Evolutionary conservation across 2,888 invertebrate species (phyloP), one percentile per base, ranked within the genome.

Genomic region (Drosophila birchii): DNA sequence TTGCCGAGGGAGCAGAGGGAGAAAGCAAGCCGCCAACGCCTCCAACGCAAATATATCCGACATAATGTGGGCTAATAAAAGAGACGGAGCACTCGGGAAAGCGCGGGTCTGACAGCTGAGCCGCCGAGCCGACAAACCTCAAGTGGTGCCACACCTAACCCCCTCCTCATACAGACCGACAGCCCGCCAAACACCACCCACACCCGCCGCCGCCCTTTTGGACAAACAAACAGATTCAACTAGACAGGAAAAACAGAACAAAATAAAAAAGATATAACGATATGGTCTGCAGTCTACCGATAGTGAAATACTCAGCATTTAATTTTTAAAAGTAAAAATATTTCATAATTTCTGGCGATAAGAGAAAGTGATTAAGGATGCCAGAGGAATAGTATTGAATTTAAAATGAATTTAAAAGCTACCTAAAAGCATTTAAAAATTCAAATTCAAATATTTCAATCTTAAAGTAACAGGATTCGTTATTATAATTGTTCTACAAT

Each of bases 31-130:
- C 66, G 66, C 36, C 63, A 45, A 73, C 80, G 76, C 64, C 78
- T 59, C 58, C 58, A 76, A 75, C 75, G 74, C 84, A 84, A 86
- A 71, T 81, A 70, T 66, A 85, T 87, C 69, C 73, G 79, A 68
- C 86, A 79, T 87, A 79, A 89, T 85, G 57, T 70, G 75, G 55
- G 82, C 86, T 87, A 84, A 89, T 89, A 75, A 74, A 64, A 69
- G 86, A 69, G 68, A 38, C 54, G 41, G n/a, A 45, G 41, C 32
- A 23, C 43, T 39, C 43, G 9, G 34, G 34, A 43, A 51, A 45
- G 63, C 36, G 79, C 38, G 18, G 45, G 61, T 60, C 41, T 62
- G 69, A 39, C 62, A 47, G 55, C 38, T 55, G 38, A 84, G 84
- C 75, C 63, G 54, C 51, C 57, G 61, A 53, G 71, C 77, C 86